A percentile compares a stretch with the other conserved stretches of the same genome.
Evolutionary conservation across 1,140 invertebrate genomes (phyloP).

Genomic region (Dolichoris vasculosae): DNA sequence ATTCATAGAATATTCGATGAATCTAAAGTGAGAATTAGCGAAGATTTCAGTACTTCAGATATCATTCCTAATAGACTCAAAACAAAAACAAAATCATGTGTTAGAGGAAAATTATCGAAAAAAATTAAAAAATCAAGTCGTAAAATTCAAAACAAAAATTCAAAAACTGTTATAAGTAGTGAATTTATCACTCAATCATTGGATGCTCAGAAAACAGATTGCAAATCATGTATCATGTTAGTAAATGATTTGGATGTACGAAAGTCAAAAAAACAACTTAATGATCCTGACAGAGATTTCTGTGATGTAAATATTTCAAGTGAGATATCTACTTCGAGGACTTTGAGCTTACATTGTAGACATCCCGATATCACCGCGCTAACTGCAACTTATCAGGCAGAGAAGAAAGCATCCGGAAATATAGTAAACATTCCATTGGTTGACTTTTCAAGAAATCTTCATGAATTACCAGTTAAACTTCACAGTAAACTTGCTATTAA

Average conservation of each 20-base stretch:
- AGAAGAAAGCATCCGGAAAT: conserved; percentile 32
- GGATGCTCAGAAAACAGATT: neutral
- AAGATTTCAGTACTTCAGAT: conserved; percentile 61
- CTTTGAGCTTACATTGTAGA: conserved; percentile 57
- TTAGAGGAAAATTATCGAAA: neutral
- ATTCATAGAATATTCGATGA: conserved; percentile 69
- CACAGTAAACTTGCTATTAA: conserved; percentile 57
- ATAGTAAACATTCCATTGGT: conserved; percentile 63
- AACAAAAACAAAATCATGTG: neutral
- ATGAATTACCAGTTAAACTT: conserved; percentile 64
- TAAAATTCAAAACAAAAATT: neutral
- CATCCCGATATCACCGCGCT: conserved; percentile 61
- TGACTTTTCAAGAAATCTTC: conserved; percentile 61
- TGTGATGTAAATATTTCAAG: conserved; percentile 55
- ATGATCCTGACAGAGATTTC: conserved; percentile 52
- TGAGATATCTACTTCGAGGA: conserved; percentile 50
- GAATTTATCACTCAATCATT: conserved; percentile 15
- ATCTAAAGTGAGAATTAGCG: conserved; percentile 66
- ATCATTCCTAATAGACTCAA: conserved; percentile 61
- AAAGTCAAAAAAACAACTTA: conserved; percentile 20
- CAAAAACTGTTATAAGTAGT: neutral
- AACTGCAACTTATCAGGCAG: conserved; percentile 43
- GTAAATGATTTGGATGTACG: conserved; percentile 33
- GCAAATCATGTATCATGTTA: neutral
- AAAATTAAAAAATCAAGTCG: neutral